Conservation (phyloP, 2,113 vertebrate genomes). For the Lycocorax pyrrhopterus region DNA sequence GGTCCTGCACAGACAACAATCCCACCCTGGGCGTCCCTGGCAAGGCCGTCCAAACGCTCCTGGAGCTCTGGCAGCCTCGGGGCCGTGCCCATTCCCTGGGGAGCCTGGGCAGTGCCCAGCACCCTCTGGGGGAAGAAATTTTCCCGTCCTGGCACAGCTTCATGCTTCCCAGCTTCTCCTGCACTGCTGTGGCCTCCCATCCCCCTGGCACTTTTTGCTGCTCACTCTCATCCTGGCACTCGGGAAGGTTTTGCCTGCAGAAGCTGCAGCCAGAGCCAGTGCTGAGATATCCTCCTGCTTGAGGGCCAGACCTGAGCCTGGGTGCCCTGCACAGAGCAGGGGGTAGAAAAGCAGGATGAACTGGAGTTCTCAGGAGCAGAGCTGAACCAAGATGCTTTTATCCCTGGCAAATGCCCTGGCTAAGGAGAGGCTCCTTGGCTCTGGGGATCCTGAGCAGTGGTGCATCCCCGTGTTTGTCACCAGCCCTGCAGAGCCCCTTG, state of each 20-base stretch:
- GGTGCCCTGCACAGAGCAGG: neutral
- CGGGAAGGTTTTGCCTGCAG: neutral
- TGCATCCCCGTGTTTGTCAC: neutral
- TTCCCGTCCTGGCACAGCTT: neutral
- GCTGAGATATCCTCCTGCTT: neutral
- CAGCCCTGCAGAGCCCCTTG: fast-evolving
- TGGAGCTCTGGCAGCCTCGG: neutral
- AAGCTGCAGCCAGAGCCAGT: neutral
- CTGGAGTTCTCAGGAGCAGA: neutral
- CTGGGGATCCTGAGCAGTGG: neutral
- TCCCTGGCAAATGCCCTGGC: neutral
- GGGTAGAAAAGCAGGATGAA: neutral
- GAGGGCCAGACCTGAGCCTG: neutral
- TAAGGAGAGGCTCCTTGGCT: neutral
- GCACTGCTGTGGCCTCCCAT: neutral
- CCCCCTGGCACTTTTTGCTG: neutral
- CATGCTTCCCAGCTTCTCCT: neutral
- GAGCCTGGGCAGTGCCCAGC: neutral
- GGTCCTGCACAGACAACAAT: fast-evolving
- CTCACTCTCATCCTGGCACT: neutral
- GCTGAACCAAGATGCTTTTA: neutral
- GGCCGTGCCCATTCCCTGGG: neutral
- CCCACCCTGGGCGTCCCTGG: neutral
- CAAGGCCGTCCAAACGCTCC: neutral
- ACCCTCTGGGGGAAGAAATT: neutral